A percentile compares a stretch with the other conserved stretches of the same genome.
Evolutionary conservation across 2,113 vertebrate genomes (phyloP).

Genomic region (Lophochroa leadbeateri): DNA sequence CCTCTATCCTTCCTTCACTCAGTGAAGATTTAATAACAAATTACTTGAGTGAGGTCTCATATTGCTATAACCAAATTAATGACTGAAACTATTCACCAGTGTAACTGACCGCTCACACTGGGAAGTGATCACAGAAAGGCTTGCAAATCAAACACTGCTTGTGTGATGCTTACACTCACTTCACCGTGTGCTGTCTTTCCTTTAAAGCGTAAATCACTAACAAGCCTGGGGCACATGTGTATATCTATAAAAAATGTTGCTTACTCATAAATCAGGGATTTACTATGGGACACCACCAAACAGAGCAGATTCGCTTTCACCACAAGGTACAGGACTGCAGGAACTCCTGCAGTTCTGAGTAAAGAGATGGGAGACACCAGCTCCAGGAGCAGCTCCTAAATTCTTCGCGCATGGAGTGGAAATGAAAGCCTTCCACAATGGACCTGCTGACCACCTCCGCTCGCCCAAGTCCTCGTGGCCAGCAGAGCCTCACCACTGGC

Average conservation of each 20-base stretch:
- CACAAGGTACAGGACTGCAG: background rate
- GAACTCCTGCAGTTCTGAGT: background rate
- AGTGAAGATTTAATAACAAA: background rate
- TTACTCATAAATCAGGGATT: background rate
- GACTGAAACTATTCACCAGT: background rate
- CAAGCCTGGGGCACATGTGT: fast-evolving
- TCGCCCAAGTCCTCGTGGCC: fast-evolving
- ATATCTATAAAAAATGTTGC: background rate
- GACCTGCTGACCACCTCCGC: fast-evolving
- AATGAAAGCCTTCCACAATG: background rate
- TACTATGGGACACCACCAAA: background rate
- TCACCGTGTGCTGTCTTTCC: background rate
- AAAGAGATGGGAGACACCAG: background rate
- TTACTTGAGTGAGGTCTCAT: background rate
- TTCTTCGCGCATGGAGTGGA: background rate
- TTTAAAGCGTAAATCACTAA: background rate
- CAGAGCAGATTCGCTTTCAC: background rate
- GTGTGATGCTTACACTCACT: background rate
- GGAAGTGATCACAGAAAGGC: background rate
- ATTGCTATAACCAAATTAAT: background rate
- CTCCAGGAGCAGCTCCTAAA: background rate
- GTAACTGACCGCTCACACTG: background rate
- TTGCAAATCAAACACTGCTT: background rate
- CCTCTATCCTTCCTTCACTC: background rate
- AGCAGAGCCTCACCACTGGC: fast-evolving